A percentile compares a stretch with the other conserved stretches of the same genome.
Conservation (phyloP, 2,888 invertebrate genomes). For the Lacanobia wlatinum region DNA sequence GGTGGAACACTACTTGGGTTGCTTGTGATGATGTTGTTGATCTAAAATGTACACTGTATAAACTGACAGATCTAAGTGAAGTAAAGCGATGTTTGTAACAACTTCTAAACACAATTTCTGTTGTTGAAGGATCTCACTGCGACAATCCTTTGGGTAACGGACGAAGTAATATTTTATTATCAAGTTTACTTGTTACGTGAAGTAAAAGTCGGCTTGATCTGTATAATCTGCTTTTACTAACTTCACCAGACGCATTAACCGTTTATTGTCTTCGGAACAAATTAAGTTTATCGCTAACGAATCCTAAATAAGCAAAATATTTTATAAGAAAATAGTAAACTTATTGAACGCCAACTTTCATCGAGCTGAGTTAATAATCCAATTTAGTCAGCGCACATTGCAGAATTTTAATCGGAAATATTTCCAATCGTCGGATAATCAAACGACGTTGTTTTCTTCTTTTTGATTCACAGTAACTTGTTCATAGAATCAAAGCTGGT, state of each 20-base stretch:
- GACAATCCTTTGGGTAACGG: neutral
- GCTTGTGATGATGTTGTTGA: neutral
- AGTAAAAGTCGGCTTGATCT: neutral
- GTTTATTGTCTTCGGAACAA: neutral
- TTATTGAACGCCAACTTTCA: slow-evolving; percentile 25
- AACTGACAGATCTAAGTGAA: neutral
- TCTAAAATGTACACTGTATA: neutral
- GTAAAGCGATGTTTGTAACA: slow-evolving; percentile 4
- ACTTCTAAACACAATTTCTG: slow-evolving; percentile 33
- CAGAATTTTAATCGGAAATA: slow-evolving; percentile 50
- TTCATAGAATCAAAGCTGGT: neutral
- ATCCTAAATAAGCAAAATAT: slow-evolving; percentile 1
- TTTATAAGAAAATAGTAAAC: slow-evolving; percentile 6
- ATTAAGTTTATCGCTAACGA: neutral
- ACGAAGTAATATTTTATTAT: slow-evolving; percentile 5
- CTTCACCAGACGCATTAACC: too few species aligned
- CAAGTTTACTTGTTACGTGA: neutral
- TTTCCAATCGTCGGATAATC: slow-evolving; percentile 16
- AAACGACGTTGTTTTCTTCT: slow-evolving; percentile 8
- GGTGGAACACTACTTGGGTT: neutral
- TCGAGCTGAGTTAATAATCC: slow-evolving; percentile 48
- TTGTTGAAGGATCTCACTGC: slow-evolving; percentile 14
- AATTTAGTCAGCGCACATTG: slow-evolving; percentile 42
- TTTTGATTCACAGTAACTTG: neutral
- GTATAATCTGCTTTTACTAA: too few species aligned